Conservation (phyloP, 2,113 vertebrate species). For the Dipodomys spectabilis region DNA sequence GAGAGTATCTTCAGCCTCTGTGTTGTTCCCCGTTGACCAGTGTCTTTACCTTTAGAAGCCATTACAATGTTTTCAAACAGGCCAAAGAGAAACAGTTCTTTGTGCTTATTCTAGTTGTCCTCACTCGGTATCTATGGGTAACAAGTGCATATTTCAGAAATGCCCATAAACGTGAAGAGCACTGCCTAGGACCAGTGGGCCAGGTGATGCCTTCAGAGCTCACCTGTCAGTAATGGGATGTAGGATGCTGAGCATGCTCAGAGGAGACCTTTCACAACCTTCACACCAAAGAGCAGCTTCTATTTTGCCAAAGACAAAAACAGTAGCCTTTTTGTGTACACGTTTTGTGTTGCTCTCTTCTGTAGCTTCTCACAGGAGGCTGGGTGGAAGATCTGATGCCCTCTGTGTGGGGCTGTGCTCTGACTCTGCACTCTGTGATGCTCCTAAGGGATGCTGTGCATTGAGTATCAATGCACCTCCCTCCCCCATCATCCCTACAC, state of each 20-base stretch:
- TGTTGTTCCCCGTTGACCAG: neutral
- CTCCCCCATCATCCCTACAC: neutral
- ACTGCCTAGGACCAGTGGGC: no score
- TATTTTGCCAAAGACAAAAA: neutral
- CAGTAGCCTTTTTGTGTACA: neutral
- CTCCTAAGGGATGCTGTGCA: neutral
- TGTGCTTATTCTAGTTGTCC: neutral
- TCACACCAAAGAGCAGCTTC: no score
- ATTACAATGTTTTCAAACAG: neutral
- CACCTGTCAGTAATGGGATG: no score
- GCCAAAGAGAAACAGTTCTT: neutral
- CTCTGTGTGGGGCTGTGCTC: neutral
- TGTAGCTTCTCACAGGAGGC: neutral
- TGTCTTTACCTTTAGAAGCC: no score
- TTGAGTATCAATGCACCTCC: neutral
- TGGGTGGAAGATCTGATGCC: neutral
- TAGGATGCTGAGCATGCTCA: neutral
- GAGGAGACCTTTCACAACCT: neutral
- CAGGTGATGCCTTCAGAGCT: no score
- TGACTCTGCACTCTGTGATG: neutral
- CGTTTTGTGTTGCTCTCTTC: neutral
- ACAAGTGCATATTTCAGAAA: neutral
- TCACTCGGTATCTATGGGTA: neutral
- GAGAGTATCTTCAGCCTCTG: neutral
- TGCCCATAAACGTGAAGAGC: neutral